These are phyloP conservation scores for Hippocampus mohnikei DNA, from an alignment of 2,113 vertebrate genomes.

Conservation along the genomic window DNA sequence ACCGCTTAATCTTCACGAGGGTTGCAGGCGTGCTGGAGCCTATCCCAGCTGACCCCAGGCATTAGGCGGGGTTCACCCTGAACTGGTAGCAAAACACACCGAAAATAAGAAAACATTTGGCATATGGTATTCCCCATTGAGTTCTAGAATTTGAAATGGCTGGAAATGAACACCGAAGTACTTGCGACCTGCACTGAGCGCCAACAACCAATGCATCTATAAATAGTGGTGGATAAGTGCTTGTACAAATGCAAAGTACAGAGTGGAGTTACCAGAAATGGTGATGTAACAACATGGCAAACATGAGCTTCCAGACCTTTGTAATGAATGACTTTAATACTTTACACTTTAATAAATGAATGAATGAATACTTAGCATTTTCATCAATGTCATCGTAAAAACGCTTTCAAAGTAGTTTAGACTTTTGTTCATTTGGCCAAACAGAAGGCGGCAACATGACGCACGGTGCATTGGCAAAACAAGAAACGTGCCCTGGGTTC, in stretches of 20 bases:
- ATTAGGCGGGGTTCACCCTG: no score
- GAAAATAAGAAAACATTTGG: neutral
- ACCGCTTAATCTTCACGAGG: no score
- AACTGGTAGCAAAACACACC: neutral
- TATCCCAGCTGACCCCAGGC: no score
- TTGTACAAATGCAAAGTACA: slow-evolving; percentile 4
- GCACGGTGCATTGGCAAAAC: neutral
- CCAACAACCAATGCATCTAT: neutral
- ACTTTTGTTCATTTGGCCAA: neutral
- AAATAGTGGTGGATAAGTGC: neutral
- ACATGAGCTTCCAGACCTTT: neutral
- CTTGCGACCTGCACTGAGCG: neutral
- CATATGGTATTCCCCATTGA: neutral
- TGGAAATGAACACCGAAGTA: neutral
- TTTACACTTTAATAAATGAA: neutral
- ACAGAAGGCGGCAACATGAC: neutral
- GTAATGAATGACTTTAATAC: neutral
- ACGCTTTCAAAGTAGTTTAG: neutral
- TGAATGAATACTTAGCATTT: neutral
- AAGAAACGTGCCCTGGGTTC: slow-evolving; percentile 1
- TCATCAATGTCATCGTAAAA: neutral
- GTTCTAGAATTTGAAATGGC: neutral
- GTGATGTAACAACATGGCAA: neutral
- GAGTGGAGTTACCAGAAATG: neutral
- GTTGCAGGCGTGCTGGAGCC: no score